Conservation (phyloP, 2,113 vertebrate species). For the Bubo bubo region DNA sequence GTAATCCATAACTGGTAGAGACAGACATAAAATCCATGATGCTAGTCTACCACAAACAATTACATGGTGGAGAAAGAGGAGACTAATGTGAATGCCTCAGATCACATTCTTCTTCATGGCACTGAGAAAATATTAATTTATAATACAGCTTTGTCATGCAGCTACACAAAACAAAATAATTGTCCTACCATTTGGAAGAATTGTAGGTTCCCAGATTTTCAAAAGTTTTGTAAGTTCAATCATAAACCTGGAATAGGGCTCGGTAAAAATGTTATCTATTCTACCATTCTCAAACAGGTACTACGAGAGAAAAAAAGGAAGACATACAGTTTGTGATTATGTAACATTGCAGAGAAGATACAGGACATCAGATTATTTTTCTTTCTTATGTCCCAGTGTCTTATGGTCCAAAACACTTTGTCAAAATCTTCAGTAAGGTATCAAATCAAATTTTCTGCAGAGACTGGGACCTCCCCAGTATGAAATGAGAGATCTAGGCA, state of each 20-base stretch:
- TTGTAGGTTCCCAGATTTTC: conserved; percentile 88
- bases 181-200: conserved; percentile 88
- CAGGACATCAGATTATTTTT: neutral
- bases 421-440: neutral
- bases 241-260: conserved; percentile 94
- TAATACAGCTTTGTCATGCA: conserved; percentile 11
- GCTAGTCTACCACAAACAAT: neutral
- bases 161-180: conserved; percentile 19
- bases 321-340: conserved; percentile 24
- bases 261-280: conserved; percentile 98
- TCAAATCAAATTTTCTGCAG: neutral
- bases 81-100: neutral
- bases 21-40: neutral
- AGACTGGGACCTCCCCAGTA: neutral
- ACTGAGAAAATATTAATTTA: neutral
- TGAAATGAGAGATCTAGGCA: neutral
- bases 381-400: neutral
- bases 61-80: neutral
- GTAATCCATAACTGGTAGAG: neutral
- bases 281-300: conserved; percentile 96
- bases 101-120: neutral
- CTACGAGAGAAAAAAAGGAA: conserved; percentile 76
- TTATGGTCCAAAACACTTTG: neutral
- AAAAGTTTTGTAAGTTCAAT: conserved; percentile 88
- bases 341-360: conserved; percentile 7